These are phyloP conservation scores for Sisyra terminalis DNA, from an alignment of 2,888 invertebrate genomes.

Conservation along the genomic window DNA sequence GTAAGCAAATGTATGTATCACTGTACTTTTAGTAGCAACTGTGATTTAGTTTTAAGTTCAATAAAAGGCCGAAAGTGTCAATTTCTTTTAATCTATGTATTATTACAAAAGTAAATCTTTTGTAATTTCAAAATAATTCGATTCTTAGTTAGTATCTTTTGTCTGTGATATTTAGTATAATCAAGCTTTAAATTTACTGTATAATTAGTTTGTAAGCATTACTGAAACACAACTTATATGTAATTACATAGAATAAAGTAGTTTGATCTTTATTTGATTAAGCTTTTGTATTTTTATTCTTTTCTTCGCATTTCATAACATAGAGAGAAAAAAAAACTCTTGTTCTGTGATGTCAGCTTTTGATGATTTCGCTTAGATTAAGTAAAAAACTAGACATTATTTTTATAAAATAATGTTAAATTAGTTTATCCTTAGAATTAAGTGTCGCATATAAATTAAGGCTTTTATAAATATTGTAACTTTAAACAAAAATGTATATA, in stretches of 20 bases:
- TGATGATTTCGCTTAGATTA: conserved; percentile 16
- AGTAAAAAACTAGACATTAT: not conserved
- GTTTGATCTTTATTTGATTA: not conserved
- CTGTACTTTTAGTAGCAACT: not conserved
- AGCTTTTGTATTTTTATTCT: not conserved
- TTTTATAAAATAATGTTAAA: too few species aligned
- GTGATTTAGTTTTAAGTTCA: not conserved
- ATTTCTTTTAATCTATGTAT: conserved; percentile 3
- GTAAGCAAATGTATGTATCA: not conserved
- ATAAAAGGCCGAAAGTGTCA: conserved; percentile 8
- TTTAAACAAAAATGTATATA: too few species aligned
- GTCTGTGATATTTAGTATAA: not conserved
- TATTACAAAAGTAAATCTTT: not conserved
- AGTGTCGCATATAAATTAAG: too few species aligned
- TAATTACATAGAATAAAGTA: too few species aligned
- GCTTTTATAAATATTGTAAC: too few species aligned
- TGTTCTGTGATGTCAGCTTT: conserved; percentile 25
- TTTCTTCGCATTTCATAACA: not conserved
- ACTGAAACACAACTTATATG: conserved; percentile 1
- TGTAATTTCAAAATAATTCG: not conserved
- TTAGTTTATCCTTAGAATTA: too few species aligned
- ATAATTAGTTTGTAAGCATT: not conserved
- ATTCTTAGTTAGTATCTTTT: not conserved
- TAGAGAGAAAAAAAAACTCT: too few species aligned
- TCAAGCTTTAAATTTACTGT: not conserved